A percentile compares a stretch with the other conserved stretches of the same genome.
Evolutionary conservation across 2,888 invertebrate genomes (phyloP).

Genomic region (Pristionchus japonicus): DNA sequence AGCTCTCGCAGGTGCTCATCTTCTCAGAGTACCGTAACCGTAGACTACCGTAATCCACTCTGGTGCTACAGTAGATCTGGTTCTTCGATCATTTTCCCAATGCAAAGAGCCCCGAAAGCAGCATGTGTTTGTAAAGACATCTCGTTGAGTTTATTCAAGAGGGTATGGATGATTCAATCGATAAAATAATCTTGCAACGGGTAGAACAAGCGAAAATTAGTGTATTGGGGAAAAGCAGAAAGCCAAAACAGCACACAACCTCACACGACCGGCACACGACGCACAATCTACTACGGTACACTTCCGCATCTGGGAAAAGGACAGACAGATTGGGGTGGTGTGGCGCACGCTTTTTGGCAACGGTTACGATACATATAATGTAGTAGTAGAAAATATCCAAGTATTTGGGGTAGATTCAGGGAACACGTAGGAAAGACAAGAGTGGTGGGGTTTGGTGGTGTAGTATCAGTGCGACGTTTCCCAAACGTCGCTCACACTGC

Average conservation of each 20-base stretch:
- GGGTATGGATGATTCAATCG: not conserved
- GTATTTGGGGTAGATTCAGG: not conserved
- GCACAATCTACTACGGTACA: not conserved
- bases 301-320: not conserved
- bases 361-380: conserved; percentile 9
- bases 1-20: not conserved
- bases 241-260: conserved; percentile 3
- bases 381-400: not conserved
- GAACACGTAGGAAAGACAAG: conserved; percentile 39
- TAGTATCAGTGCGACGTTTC: conserved; percentile 18
- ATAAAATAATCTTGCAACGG: not conserved
- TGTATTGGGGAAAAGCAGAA: conserved; percentile 18
- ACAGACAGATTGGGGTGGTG: not conserved
- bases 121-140: conserved; percentile 24
- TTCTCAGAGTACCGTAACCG: not conserved
- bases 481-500: conserved; percentile 19
- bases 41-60: not conserved
- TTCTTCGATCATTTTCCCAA: not conserved
- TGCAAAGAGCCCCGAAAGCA: not conserved
- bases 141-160: conserved; percentile 43
- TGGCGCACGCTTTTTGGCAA: not conserved
- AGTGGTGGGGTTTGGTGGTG: not conserved
- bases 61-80: not conserved
- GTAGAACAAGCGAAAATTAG: not conserved
- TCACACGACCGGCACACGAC: not conserved